These are phyloP conservation scores for Ornithorhynchus anatinus DNA, from an alignment of 2,113 vertebrate species.

Conservation along the genomic window DNA sequence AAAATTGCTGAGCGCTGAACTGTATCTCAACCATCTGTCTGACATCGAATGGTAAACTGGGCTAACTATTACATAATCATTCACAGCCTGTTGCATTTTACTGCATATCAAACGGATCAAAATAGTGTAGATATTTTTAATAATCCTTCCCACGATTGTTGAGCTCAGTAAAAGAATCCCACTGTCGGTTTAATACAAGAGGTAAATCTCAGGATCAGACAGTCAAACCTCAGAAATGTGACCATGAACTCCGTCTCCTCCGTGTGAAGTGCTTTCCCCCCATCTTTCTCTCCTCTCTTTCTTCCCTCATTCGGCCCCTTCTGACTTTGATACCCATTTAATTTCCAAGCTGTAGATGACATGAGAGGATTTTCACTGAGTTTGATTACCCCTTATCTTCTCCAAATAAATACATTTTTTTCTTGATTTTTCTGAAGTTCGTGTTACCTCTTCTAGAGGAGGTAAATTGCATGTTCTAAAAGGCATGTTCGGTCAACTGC, in stretches of 20 bases:
- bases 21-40: neutral
- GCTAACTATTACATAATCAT: conserved; percentile 6
- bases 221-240: neutral
- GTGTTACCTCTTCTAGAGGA: no score
- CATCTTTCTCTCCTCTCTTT: no score
- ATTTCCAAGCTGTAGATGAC: no score
- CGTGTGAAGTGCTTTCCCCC: no score
- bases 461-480: no score
- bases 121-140: conserved; percentile 18
- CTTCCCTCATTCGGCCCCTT: no score
- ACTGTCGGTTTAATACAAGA: neutral
- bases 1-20: neutral
- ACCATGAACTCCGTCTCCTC: neutral
- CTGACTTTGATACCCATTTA: no score
- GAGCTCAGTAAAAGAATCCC: neutral
- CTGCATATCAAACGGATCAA: conserved; percentile 24
- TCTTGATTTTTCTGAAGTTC: no score
- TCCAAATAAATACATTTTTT: no score
- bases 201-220: neutral
- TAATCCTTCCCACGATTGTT: conserved; percentile 14
- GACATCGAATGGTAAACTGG: neutral
- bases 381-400: no score
- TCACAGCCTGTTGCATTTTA: conserved; percentile 10
- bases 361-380: no score
- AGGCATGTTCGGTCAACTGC: no score